Conservation (phyloP, 2,888 invertebrate genomes). For the Catocala sponsa region DNA sequence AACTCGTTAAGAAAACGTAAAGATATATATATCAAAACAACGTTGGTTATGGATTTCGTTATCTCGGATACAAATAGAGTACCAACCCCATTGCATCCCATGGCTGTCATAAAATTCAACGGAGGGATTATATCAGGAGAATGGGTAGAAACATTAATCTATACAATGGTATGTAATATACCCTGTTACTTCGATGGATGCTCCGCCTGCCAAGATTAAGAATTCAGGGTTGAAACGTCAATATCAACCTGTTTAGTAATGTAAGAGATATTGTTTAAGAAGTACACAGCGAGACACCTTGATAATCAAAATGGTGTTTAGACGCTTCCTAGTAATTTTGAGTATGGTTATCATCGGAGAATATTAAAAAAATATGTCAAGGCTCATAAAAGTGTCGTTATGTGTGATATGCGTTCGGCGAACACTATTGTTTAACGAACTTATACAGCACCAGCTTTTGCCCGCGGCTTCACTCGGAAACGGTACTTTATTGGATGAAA, state of each 20-base stretch:
- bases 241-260: background rate
- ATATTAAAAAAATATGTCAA: too few species aligned
- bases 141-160: constrained; percentile 13
- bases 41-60: background rate
- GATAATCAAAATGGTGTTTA: background rate
- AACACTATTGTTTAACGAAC: too few species aligned
- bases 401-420: too few species aligned
- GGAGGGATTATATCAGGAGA: constrained; percentile 11
- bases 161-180: constrained; percentile 8
- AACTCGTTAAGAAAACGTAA: background rate
- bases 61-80: constrained; percentile 7
- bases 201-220: background rate
- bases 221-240: background rate
- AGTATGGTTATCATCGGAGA: too few species aligned
- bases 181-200: background rate
- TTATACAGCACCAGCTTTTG: too few species aligned
- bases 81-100: constrained; percentile 9
- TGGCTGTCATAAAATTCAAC: constrained; percentile 16
- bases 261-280: too few species aligned
- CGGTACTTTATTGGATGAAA: too few species aligned
- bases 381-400: too few species aligned
- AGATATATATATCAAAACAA: background rate
- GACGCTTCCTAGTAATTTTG: too few species aligned
- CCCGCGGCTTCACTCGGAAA: too few species aligned
- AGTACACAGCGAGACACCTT: too few species aligned